These are phyloP conservation scores for Asobara japonica DNA, from an alignment of 1,140 invertebrate species.

Conservation along the genomic window DNA sequence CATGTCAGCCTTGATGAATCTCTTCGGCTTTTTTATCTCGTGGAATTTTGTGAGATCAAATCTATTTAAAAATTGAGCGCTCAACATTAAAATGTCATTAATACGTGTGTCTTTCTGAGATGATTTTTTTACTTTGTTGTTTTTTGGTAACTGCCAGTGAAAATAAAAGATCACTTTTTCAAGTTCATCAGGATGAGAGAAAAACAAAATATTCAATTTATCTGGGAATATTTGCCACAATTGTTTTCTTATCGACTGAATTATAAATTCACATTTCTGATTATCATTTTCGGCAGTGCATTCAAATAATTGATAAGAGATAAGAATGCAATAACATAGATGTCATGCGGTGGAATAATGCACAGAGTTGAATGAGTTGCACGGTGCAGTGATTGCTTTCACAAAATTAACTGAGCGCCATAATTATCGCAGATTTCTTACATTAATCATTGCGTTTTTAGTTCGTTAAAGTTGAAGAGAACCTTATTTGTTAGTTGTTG, in stretches of 20 bases:
- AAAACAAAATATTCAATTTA: too few relatives aligned
- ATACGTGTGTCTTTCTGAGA: background rate
- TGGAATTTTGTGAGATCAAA: background rate
- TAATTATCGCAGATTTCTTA: conserved; percentile 13
- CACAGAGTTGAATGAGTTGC: conserved; percentile 22
- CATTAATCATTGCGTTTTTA: conserved; percentile 21
- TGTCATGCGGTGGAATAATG: background rate
- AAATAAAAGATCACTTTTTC: background rate
- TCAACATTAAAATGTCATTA: conserved; percentile 2
- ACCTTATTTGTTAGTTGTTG: background rate
- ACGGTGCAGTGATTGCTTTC: conserved; percentile 33
- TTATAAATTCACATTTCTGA: too few relatives aligned
- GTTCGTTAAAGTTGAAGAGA: background rate
- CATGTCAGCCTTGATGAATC: background rate
- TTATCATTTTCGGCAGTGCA: background rate
- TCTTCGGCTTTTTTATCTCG: background rate
- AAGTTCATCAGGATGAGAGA: background rate
- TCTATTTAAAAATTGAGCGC: conserved; percentile 8
- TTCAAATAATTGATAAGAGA: background rate
- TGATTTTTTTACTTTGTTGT: conserved; percentile 5
- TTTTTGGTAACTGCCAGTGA: too few relatives aligned
- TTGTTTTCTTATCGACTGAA: too few relatives aligned
- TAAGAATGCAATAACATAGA: background rate
- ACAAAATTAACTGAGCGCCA: conserved; percentile 18
- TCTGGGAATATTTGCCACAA: too few relatives aligned